Conservation (phyloP, 2,113 vertebrate species). For the Pedetes capensis region DNA sequence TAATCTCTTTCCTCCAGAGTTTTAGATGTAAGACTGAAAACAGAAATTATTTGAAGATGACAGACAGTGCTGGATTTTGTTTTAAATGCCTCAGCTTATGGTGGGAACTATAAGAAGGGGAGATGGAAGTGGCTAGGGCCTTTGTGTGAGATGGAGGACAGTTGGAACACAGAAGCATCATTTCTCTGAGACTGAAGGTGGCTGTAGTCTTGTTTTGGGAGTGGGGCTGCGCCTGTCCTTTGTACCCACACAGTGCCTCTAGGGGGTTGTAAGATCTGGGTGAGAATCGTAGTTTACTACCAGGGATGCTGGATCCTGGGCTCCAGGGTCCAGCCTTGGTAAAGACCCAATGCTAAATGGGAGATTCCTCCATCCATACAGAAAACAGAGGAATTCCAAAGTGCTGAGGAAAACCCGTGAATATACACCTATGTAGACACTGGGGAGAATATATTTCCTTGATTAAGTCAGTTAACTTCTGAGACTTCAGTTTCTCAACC, state of each 20-base stretch:
- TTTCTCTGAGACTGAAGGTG: accelerated
- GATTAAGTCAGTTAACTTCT: not conserved
- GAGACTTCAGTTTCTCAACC: conserved; percentile 25
- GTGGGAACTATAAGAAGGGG: not conserved
- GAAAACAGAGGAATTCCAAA: not conserved
- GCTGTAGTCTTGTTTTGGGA: not conserved
- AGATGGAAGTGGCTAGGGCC: not conserved
- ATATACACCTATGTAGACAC: not conserved
- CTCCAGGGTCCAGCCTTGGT: not conserved
- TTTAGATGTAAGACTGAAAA: conserved; percentile 6
- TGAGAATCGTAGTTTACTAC: not conserved
- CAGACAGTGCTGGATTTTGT: not conserved
- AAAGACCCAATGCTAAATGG: not conserved
- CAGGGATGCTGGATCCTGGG: not conserved
- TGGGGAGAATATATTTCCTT: not conserved
- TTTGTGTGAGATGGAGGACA: not conserved
- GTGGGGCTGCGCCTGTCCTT: not conserved
- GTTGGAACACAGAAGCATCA: not conserved
- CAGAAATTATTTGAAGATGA: conserved; percentile 12
- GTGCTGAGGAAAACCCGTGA: not conserved
- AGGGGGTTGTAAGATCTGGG: not conserved
- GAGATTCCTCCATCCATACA: not conserved
- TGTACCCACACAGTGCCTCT: not conserved
- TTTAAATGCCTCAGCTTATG: not conserved
- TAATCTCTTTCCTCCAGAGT: not conserved